These are phyloP conservation scores for Electrophaes corylata DNA, from an alignment of 2,888 invertebrate genomes.

Conservation along the genomic window DNA sequence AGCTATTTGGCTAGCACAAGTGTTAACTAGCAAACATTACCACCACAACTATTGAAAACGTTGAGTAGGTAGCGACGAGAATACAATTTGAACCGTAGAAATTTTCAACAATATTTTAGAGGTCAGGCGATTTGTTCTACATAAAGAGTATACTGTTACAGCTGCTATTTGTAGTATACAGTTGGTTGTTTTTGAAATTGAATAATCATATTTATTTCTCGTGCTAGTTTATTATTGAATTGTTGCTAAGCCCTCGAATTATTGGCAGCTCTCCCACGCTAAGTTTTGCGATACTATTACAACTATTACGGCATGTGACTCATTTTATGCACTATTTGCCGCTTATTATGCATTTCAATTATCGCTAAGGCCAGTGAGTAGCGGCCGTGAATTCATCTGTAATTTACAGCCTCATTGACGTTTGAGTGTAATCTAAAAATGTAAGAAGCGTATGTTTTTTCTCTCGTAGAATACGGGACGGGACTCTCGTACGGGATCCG, in stretches of 20 bases:
- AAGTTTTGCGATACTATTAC: conserved; percentile 12
- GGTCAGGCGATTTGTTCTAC: conserved; percentile 9
- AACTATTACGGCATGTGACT: conserved; percentile 14
- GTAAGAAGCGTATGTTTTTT: not conserved
- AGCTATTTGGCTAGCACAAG: conserved; percentile 8
- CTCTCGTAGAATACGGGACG: too few species aligned
- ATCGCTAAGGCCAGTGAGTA: conserved; percentile 48
- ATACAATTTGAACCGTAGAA: not conserved
- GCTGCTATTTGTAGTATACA: conserved; percentile 6
- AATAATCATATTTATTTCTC: conserved; percentile 8
- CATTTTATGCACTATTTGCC: conserved; percentile 23
- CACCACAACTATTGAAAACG: conserved; percentile 4
- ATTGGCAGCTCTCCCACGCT: conserved; percentile 19
- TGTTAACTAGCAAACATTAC: conserved; percentile 16
- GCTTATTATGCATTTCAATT: conserved; percentile 45
- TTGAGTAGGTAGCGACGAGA: not conserved
- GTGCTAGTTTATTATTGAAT: conserved; percentile 2
- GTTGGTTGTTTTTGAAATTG: conserved; percentile 1
- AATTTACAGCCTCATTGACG: not conserved
- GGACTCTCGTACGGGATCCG: too few species aligned
- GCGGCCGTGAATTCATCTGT: conserved; percentile 47
- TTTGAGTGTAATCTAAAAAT: not conserved
- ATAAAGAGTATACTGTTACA: not conserved
- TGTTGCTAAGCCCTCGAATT: conserved; percentile 11
- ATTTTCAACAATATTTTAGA: conserved; percentile 10